Base-by-base conservation (phyloP, 2,113 vertebrate species). In the Psittacula cyanocephala region DNA sequence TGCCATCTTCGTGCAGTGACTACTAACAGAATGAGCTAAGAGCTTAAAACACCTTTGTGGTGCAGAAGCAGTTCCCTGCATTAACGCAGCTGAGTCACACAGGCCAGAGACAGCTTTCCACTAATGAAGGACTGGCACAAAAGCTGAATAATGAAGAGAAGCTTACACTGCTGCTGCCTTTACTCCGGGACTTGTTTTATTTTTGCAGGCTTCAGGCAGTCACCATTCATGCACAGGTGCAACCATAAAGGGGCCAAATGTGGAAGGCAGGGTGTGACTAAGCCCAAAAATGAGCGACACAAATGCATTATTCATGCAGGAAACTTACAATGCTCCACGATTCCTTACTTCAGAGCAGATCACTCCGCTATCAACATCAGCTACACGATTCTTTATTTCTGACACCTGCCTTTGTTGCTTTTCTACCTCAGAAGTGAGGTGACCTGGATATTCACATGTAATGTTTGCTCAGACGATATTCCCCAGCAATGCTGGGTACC, bases 181-280 rank as follows among this genome's bases (percentile, higher is more conserved):
- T 91, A 49, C 96, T 91, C 81, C 1, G 1, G 86, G 86, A 79
- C 83, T 89, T 1, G 0, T 96, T 93, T 92, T 53, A 65, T 89
- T 85, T 83, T 93, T 49, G 74, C 74, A 85, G 3, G 67, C 89
- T 94, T 96, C 93, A 93, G 83, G 69, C 92, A 87, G 53, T 46
- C 86, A 79, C 90, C 77, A 95, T 96, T 96, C 93, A 96, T 46
- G 52, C 95, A 91, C 96, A 96, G 95, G 95, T 95, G 96, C 93
- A 95, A 87, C 88, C 75, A 93, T 84, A 95, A 96, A 94, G 67
- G 91, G 86, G 86, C 86, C 92, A 96, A 97, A 93, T 93, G 90
- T 82, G 83, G 93, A 96, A 97, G 80, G 92, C 90, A 96, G 95
- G 95, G 88, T 96, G 95, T 94, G 95, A 96, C 92, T 95, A 95